These are phyloP conservation scores for Seriola rivoliana DNA, from an alignment of 2,113 vertebrate species.

Conservation along the genomic window DNA sequence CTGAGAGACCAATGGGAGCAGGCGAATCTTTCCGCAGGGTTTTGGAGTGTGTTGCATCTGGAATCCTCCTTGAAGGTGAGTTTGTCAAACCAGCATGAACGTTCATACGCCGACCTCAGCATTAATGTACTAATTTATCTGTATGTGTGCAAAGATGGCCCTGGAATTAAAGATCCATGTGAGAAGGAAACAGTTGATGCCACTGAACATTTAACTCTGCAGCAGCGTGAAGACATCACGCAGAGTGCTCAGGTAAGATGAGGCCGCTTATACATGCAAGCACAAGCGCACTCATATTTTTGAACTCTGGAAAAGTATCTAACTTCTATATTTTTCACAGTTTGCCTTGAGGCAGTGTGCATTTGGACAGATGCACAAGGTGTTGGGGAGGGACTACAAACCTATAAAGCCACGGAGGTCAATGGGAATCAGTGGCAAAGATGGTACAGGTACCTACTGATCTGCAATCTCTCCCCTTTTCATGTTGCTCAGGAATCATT, in stretches of 20 bases:
- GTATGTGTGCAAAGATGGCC: slow-evolving; percentile 81
- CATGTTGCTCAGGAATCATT: rapidly evolving
- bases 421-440: slow-evolving; percentile 81
- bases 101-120: not conserved
- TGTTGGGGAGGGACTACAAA: slow-evolving; percentile 93
- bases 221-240: slow-evolving; percentile 96
- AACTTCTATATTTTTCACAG: slow-evolving; percentile 74
- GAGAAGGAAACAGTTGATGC: slow-evolving; percentile 93
- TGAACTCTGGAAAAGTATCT: not conserved
- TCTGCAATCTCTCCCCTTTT: not conserved
- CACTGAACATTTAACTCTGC: slow-evolving; percentile 87
- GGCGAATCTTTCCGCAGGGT: slow-evolving; percentile 95
- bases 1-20: slow-evolving; percentile 91
- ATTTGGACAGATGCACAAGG: slow-evolving; percentile 95
- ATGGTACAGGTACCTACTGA: slow-evolving; percentile 44
- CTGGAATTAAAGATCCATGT: slow-evolving; percentile 96
- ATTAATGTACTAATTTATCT: not conserved
- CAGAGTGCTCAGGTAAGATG: slow-evolving; percentile 91
- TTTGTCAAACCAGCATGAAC: not conserved
- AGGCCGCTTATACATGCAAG: not conserved
- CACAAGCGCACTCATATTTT: not conserved
- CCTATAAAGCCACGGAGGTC: slow-evolving; percentile 88
- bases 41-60: slow-evolving; percentile 94
- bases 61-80: slow-evolving; percentile 94
- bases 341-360: slow-evolving; percentile 93